phyloP scores from a whole-genome alignment of 1,140 invertebrate genomes.

The Euschistus heros region DNA sequence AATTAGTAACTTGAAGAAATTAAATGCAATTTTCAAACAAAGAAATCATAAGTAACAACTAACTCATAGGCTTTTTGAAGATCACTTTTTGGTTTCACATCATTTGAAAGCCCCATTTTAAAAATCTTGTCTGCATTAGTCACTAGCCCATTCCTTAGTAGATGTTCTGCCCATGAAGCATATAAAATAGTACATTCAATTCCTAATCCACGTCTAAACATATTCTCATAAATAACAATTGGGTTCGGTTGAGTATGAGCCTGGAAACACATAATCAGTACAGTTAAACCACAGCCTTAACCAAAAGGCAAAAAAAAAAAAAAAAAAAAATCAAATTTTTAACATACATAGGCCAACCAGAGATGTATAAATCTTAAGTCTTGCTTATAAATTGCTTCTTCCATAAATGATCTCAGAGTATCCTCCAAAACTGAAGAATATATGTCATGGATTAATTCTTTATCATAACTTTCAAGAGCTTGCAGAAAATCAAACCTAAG shows the following conservation, averaged over 20 bases:
- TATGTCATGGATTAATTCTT: conserved; percentile 1
- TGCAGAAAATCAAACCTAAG: conserved; percentile 1
- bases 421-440: conserved; percentile 1
- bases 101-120: neutral
- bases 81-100: neutral
- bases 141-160: neutral
- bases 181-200: conserved; percentile 9
- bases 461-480: neutral
- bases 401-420: neutral
- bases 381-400: neutral
- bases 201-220: neutral
- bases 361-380: conserved; percentile 11
- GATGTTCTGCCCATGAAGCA: neutral
- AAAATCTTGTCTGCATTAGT: neutral
- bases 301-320: neutral
- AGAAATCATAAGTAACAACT: neutral
- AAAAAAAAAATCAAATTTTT: too few species aligned
- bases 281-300: neutral
- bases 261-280: neutral
- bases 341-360: conserved; percentile 8
- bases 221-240: neutral
- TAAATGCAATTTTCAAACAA: too few species aligned
- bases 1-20: too few species aligned
- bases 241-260: neutral
- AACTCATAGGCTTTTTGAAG: neutral